phyloP scores from a whole-genome alignment of 2,113 vertebrate species.

The Sinocyclocheilus maitianheensis region DNA sequence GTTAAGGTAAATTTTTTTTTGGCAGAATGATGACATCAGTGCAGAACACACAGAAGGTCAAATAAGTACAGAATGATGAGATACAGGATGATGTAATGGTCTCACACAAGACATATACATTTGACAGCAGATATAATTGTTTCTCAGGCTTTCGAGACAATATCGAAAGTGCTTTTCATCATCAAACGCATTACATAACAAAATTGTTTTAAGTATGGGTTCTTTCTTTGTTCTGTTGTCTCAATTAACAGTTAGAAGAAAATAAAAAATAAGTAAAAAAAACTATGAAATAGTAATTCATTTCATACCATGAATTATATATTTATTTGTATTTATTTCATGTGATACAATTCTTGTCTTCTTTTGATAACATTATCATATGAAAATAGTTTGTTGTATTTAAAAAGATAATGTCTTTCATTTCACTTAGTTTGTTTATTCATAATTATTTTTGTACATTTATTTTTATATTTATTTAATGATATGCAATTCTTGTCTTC shows the following conservation, averaged over 20 bases:
- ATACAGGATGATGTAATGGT: constrained; percentile 43
- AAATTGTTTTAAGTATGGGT: not conserved
- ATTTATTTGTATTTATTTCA: too few species aligned
- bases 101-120: not conserved
- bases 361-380: not conserved
- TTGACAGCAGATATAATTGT: not conserved
- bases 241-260: not conserved
- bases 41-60: constrained; percentile 49
- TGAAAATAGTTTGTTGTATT: not conserved
- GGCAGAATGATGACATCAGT: constrained; percentile 33
- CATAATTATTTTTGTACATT: too few species aligned
- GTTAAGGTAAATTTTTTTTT: not conserved
- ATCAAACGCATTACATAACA: not conserved
- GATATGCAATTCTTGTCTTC: not conserved
- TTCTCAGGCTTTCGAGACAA: not conserved
- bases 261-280: not conserved
- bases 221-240: not conserved
- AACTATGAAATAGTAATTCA: not conserved
- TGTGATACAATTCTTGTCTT: not conserved
- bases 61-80: constrained; percentile 17
- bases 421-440: too few species aligned
- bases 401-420: not conserved
- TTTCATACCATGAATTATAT: not conserved
- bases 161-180: not conserved
- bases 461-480: too few species aligned